A percentile compares a stretch with the other conserved stretches of the same genome.
These are phyloP conservation scores for Choristoneura fumiferana DNA, from an alignment of 1,140 invertebrate species.

Conservation along the genomic window DNA sequence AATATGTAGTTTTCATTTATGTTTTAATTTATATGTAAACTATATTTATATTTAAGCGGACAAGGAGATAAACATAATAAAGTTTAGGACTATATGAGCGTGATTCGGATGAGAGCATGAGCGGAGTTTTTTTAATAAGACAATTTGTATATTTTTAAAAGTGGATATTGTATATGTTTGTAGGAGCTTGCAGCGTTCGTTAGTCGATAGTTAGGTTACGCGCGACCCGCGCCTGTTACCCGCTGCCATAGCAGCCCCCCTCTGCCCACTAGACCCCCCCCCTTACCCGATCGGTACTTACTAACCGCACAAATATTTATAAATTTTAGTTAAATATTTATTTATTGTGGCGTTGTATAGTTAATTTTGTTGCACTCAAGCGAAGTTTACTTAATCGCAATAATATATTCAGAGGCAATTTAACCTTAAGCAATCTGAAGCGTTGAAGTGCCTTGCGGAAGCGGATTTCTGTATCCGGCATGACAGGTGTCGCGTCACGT, in stretches of 20 bases:
- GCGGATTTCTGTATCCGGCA: not conserved
- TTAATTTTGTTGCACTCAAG: conserved; percentile 52
- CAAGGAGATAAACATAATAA: conserved; percentile 51
- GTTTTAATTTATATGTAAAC: conserved; percentile 75
- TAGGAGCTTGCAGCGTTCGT: conserved; percentile 69
- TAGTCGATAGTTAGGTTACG: conserved; percentile 28
- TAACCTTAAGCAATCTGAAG: conserved; percentile 5
- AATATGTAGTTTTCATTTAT: conserved; percentile 76
- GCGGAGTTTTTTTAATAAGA: conserved; percentile 28
- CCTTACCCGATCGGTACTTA: conserved; percentile 62
- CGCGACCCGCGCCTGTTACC: conserved; percentile 37
- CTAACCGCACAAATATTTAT: conserved; percentile 65
- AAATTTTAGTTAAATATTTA: conserved; percentile 56
- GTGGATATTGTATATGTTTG: conserved; percentile 34
- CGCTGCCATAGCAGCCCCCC: not conserved
- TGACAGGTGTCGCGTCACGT: not conserved
- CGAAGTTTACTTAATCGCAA: conserved; percentile 66
- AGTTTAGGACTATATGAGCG: conserved; percentile 38
- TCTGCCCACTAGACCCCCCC: not conserved
- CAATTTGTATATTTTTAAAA: conserved; percentile 36
- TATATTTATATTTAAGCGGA: conserved; percentile 68
- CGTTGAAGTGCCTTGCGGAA: conserved; percentile 24
- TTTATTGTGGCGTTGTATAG: conserved; percentile 58
- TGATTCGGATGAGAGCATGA: conserved; percentile 29
- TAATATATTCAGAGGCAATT: conserved; percentile 5